These are phyloP conservation scores for Neolamprologus multifasciatus DNA, from an alignment of 2,797 vertebrate genomes.

Conservation along the genomic window DNA sequence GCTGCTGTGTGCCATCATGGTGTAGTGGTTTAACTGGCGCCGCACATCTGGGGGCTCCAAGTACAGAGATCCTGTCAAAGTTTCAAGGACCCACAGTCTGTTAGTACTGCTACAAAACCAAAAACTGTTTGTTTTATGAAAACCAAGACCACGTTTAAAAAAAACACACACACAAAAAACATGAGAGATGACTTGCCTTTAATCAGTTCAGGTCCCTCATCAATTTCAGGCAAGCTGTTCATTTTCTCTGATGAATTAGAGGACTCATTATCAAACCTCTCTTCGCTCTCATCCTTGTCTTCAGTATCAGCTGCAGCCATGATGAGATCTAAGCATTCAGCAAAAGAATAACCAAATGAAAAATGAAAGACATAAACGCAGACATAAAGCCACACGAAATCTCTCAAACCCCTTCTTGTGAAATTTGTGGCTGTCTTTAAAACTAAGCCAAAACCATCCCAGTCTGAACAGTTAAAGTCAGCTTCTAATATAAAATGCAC, in stretches of 20 bases:
- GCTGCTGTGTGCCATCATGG: conserved; percentile 74
- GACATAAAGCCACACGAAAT: not conserved
- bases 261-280: conserved; percentile 72
- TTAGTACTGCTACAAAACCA: not conserved
- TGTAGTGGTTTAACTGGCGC: conserved; percentile 87
- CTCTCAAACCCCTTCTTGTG: not conserved
- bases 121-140: not conserved
- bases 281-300: conserved; percentile 65
- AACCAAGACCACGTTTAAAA: not conserved
- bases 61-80: conserved; percentile 76
- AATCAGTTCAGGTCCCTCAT: conserved; percentile 7
- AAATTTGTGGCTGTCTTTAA: not conserved
- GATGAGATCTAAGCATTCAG: conserved; percentile 25
- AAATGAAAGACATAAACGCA: not conserved
- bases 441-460: not conserved
- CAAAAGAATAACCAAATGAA: not conserved
- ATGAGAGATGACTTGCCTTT: conserved; percentile 36
- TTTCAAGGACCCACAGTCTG: not conserved
- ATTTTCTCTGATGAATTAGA: conserved; percentile 72
- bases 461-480: not conserved
- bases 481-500: not conserved
- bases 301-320: conserved; percentile 71
- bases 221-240: conserved; percentile 26
- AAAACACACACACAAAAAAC: not conserved
- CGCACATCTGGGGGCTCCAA: conserved; percentile 87